Conservation (phyloP, 2,113 vertebrate genomes). For the Chinchilla lanigera region DNA sequence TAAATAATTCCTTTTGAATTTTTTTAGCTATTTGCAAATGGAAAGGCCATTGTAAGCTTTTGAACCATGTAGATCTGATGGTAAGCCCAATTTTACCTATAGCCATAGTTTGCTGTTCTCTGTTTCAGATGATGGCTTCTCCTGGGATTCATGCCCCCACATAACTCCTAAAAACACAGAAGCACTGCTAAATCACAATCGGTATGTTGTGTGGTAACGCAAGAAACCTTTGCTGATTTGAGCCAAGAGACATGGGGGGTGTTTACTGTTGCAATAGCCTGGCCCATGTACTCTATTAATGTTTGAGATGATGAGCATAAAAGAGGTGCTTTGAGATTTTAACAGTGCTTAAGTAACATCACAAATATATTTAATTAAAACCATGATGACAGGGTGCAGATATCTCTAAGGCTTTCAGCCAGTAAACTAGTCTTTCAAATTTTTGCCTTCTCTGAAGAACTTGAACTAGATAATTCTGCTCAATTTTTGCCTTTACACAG, state of each 20-base stretch:
- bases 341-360: constrained; percentile 61
- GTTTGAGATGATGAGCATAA: constrained; percentile 42
- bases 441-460: constrained; percentile 69
- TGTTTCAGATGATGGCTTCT: background rate
- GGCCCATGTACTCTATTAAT: background rate
- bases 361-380: constrained; percentile 48
- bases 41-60: background rate
- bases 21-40: background rate
- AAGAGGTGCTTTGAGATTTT: constrained; percentile 12
- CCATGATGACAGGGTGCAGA: constrained; percentile 65
- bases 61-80: background rate
- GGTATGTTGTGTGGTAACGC: background rate
- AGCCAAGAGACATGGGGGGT: fast-evolving
- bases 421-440: constrained; percentile 62
- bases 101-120: background rate
- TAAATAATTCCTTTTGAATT: background rate
- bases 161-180: background rate
- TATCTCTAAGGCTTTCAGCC: constrained; percentile 22
- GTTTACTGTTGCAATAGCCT: background rate
- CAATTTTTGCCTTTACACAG: constrained; percentile 42
- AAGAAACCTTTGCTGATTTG: background rate
- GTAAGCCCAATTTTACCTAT: background rate
- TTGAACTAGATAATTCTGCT: constrained; percentile 69
- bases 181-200: background rate
- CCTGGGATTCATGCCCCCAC: background rate